Evolutionary conservation across 2,113 vertebrate species (phyloP).

Genomic region (Centropristis striata): DNA sequence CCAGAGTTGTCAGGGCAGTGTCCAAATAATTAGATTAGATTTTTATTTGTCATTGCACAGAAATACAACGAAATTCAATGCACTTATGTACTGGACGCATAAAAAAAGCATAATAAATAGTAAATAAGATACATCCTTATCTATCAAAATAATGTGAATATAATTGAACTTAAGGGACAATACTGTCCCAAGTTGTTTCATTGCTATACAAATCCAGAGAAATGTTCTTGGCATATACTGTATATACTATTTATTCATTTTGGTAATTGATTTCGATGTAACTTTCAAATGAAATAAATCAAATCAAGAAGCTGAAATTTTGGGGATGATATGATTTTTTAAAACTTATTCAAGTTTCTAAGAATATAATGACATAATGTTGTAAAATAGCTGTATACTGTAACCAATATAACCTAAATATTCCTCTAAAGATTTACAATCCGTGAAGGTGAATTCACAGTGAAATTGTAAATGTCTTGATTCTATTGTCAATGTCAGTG

Average conservation of each 20-base stretch:
- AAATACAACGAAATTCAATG: too few species aligned
- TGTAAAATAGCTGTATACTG: neutral
- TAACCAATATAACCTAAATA: neutral
- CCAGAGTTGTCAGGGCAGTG: neutral
- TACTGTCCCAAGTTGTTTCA: too few species aligned
- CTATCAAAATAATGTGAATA: too few species aligned
- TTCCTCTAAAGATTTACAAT: neutral
- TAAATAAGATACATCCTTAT: too few species aligned
- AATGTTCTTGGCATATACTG: neutral
- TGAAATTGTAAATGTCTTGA: neutral
- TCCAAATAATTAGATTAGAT: too few species aligned
- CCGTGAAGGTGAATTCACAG: neutral
- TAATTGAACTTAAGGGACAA: too few species aligned
- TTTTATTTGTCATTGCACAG: too few species aligned
- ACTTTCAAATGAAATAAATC: neutral
- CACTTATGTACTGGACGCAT: too few species aligned
- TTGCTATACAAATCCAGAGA: neutral
- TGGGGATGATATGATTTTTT: too few species aligned
- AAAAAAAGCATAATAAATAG: too few species aligned
- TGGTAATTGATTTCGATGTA: neutral
- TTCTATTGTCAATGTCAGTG: neutral
- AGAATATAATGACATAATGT: too few species aligned
- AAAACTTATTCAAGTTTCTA: neutral
- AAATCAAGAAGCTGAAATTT: neutral
- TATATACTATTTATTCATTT: neutral